Conservation (phyloP, 2,797 vertebrate species). For the Brachyalestes nurse region DNA sequence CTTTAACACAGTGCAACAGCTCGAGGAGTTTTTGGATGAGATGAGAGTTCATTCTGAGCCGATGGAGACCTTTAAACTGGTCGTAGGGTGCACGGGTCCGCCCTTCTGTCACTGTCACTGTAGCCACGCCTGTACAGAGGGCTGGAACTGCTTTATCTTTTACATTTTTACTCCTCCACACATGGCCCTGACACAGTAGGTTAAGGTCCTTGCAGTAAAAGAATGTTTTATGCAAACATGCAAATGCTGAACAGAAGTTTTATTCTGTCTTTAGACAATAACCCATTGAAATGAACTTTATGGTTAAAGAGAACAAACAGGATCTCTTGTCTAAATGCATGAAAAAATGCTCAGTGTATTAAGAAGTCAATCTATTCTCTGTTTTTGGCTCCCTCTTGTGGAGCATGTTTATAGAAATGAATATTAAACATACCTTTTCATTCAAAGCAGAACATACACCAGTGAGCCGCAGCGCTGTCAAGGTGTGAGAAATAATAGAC, state of each 20-base stretch:
- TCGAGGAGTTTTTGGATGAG: not conserved
- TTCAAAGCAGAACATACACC: not conserved
- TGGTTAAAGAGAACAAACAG: not conserved
- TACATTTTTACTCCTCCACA: not conserved
- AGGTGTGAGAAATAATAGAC: no score
- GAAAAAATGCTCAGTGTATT: not conserved
- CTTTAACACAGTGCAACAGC: not conserved
- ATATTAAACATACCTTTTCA: not conserved
- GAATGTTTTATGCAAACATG: not conserved
- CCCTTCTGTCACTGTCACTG: conserved; percentile 57
- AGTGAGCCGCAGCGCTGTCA: no score
- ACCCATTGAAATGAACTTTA: not conserved
- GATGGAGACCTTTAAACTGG: conserved; percentile 66
- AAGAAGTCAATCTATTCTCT: not conserved
- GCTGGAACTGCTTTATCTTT: not conserved
- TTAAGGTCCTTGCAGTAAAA: not conserved
- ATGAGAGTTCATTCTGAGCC: conserved; percentile 41
- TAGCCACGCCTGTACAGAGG: conserved; percentile 65
- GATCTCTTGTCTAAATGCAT: not conserved
- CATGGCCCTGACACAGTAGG: not conserved
- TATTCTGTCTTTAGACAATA: not conserved
- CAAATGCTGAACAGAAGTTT: not conserved
- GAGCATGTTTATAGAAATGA: not conserved
- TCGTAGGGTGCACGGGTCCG: conserved; percentile 53
- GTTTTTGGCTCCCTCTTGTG: conserved; percentile 51